Evolutionary conservation across 2,888 invertebrate genomes (phyloP).

Genomic region (Anthrax anthrax): DNA sequence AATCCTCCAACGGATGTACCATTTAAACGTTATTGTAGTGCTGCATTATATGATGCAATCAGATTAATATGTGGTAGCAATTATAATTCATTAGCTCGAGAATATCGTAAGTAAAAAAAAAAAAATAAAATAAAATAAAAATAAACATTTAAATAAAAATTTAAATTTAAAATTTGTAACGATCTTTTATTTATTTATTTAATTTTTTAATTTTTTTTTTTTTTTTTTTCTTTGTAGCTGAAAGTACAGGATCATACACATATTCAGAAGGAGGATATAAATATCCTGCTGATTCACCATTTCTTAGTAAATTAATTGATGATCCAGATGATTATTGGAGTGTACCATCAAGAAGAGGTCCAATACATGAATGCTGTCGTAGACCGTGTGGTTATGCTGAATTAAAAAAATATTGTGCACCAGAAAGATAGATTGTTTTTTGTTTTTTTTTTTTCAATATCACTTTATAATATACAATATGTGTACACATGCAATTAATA

Average conservation of each 20-base stretch:
- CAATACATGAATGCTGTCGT: slow-evolving; percentile 26
- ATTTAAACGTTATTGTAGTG: slow-evolving; percentile 23
- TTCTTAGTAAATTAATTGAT: slow-evolving; percentile 19
- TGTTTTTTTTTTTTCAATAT: too few relatives aligned
- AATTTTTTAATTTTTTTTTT: too few relatives aligned
- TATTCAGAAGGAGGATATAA: slow-evolving; percentile 7
- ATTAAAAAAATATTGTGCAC: slow-evolving; percentile 24
- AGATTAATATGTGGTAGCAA: slow-evolving; percentile 22
- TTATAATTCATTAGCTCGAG: slow-evolving; percentile 20
- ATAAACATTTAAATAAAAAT: too few relatives aligned
- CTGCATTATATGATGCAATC: slow-evolving; percentile 22
- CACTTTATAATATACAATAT: too few relatives aligned
- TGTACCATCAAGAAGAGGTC: slow-evolving; percentile 18
- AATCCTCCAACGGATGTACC: slow-evolving; percentile 6
- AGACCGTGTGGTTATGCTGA: slow-evolving; percentile 23
- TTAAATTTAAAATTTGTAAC: too few relatives aligned
- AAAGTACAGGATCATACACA: slow-evolving; percentile 15
- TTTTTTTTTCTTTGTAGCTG: slow-evolving; percentile 14
- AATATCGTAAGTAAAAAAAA: slow-evolving; percentile 22
- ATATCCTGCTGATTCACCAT: slow-evolving; percentile 6
- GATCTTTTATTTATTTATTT: too few relatives aligned
- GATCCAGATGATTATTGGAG: slow-evolving; percentile 15
- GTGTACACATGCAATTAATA: too few relatives aligned
- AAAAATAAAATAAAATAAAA: too few relatives aligned
- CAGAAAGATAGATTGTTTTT: neutral